Base-by-base conservation (phyloP, 1,140 invertebrate genomes). In the Matsumurasca onukii region DNA sequence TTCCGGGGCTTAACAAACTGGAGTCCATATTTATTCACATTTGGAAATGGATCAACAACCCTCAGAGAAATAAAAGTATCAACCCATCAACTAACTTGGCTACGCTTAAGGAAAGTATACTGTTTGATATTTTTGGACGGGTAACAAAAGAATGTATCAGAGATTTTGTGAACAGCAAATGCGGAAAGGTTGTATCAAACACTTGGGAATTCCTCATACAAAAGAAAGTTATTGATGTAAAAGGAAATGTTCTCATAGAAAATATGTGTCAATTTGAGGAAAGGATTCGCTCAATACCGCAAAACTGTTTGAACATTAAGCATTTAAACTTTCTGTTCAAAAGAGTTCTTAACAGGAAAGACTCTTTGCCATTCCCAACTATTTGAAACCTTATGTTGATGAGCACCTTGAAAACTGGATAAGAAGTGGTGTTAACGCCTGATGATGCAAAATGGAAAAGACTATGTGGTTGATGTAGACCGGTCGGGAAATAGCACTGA, bases 11-110 rank as follows among this genome's bases (percentile, higher is more conserved):
- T 45, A 76, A 79, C 31, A 75, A 74, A 49, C 70, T 80, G 0
- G 75, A 77, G 64, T 74, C 75, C 9, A 69, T 79, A 59, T 78
- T 76, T 31, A 62, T 79, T 17, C 75, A 64, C 29, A 78, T 79
- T 68, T 80, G 77, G 77, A 69, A 73, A 24, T 74, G 73, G 66
- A 66, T 74, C 34, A 70, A 76, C 45, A 64, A 68, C 31, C 62
- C 73, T 65, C 66, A n/a, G n/a, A n/a, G 31, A n/a, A n/a, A n/a
- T n/a, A n/a, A n/a, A n/a, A n/a, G n/a, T 20, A 55, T 2, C 22
- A 22, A 49, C 2, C 9, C 9, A 45, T 45, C 9, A 20, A 20
- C 24, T 3, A 20, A 51, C 24, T 17, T 51, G n/a, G 49, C n/a
- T 22, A 51, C 5, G 3, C 3, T 51, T 3, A 51, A 51, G n/a